phyloP scores from a whole-genome alignment of 2,113 vertebrate species.

The Columba livia region DNA sequence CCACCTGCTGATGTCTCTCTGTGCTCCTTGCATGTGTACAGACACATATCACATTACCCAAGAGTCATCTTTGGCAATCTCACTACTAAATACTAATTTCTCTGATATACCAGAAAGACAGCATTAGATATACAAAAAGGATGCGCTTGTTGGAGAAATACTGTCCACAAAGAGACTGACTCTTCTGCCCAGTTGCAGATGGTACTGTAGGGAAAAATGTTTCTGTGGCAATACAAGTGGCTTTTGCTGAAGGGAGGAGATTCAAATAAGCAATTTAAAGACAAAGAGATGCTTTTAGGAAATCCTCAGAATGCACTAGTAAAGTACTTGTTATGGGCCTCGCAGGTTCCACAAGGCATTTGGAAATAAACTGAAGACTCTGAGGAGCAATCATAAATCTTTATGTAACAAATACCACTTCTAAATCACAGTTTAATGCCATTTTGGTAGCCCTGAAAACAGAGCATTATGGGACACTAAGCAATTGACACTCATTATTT shows the following conservation, averaged over 20 bases:
- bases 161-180: neutral
- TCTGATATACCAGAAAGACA: neutral
- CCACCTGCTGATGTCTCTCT: neutral
- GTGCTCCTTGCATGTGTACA: neutral
- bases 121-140: neutral
- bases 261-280: neutral
- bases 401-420: neutral
- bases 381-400: neutral
- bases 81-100: neutral
- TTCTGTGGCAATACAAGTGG: neutral
- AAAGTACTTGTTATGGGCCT: neutral
- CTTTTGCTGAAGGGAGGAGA: neutral
- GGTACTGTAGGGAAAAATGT: neutral
- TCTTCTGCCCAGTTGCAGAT: neutral
- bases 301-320: neutral
- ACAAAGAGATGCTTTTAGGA: neutral
- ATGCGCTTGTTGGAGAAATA: neutral
- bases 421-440: neutral
- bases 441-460: neutral
- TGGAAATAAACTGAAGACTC: neutral
- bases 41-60: neutral
- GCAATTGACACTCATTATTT: neutral
- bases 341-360: neutral
- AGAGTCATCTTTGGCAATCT: neutral
- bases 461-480: neutral